Evolutionary conservation across 1,140 invertebrate species (phyloP).

Genomic region (Ruditapes philippinarum): DNA sequence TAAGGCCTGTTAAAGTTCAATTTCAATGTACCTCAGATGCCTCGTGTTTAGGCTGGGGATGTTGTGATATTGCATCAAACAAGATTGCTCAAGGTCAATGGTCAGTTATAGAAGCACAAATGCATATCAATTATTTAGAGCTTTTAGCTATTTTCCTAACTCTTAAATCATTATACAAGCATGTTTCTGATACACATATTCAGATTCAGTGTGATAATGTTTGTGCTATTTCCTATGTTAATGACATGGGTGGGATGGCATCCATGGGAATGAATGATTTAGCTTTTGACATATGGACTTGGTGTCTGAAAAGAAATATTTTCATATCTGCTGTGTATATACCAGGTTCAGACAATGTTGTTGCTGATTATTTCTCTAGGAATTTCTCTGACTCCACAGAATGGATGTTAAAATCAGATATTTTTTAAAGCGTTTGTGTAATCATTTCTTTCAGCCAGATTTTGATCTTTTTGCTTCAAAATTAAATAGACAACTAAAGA

Average conservation of each 20-base stretch:
- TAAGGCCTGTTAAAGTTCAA: slow-evolving; percentile 9
- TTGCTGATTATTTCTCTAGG: slow-evolving; percentile 45
- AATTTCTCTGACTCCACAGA: slow-evolving; percentile 42
- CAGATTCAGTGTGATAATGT: background rate
- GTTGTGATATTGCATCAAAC: background rate
- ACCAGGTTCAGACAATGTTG: background rate
- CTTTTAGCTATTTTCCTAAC: slow-evolving; percentile 19
- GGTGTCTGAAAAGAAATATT: no score
- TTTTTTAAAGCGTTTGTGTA: background rate
- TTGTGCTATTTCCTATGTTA: background rate
- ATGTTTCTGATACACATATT: background rate
- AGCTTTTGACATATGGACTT: no score
- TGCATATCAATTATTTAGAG: slow-evolving; percentile 39
- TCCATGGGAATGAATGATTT: no score
- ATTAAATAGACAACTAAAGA: background rate
- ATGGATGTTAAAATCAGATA: slow-evolving; percentile 29
- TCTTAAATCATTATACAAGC: background rate
- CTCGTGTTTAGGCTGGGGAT: slow-evolving; percentile 4
- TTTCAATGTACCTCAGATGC: background rate
- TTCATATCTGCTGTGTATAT: no score
- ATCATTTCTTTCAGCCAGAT: background rate
- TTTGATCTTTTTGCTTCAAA: slow-evolving; percentile 34
- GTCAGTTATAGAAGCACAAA: background rate
- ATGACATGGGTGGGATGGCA: background rate
- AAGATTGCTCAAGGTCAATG: background rate